Evolutionary conservation across 2,113 vertebrate species (phyloP).

Genomic region (Gallinago paraguaiae): DNA sequence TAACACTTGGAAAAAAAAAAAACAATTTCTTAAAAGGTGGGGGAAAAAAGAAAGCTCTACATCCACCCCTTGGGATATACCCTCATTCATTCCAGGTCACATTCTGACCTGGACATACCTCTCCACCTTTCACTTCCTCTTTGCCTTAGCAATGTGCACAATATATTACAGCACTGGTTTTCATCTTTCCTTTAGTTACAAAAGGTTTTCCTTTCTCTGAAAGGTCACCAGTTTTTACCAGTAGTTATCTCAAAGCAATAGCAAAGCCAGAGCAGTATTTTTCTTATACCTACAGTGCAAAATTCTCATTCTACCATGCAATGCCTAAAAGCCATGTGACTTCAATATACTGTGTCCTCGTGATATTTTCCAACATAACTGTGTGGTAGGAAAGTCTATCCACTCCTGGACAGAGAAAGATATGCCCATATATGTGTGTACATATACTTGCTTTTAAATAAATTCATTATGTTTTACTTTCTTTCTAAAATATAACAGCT

Average conservation of each 20-base stretch:
- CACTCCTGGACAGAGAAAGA: not conserved
- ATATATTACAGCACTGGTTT: not conserved
- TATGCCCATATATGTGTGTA: accelerated
- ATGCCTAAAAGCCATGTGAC: not conserved
- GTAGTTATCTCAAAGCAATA: not conserved
- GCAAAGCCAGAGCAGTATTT: not conserved
- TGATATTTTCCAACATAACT: not conserved
- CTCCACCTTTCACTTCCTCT: not conserved
- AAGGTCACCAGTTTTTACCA: not conserved
- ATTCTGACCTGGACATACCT: not conserved
- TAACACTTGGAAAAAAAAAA: not conserved
- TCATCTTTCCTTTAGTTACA: not conserved
- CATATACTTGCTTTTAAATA: not conserved
- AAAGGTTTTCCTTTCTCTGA: not conserved
- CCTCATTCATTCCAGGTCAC: not conserved
- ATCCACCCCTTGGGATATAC: not conserved
- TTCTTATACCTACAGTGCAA: not conserved
- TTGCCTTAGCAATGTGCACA: not conserved
- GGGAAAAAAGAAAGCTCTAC: accelerated
- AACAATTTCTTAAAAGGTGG: not conserved
- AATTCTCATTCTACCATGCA: not conserved
- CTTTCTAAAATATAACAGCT: not conserved
- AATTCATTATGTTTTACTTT: not conserved
- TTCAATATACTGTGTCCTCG: not conserved
- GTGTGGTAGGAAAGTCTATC: not conserved